These are phyloP conservation scores for Piscicola geometra DNA, from an alignment of 2,888 invertebrate species.

Conservation along the genomic window DNA sequence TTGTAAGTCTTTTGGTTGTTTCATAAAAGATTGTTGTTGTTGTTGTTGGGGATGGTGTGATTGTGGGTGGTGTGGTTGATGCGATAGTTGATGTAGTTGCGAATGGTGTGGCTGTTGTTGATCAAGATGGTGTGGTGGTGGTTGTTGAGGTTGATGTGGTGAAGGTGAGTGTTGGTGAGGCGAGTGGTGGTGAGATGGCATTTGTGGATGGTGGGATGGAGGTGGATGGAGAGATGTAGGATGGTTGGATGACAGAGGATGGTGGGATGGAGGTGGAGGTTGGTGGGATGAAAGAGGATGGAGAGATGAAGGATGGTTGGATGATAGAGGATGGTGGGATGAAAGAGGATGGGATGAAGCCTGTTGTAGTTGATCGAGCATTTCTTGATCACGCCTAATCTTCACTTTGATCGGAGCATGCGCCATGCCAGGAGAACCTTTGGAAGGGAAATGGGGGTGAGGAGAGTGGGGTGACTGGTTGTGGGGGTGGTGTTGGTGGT, in stretches of 20 bases:
- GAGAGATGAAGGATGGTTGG: too few relatives aligned
- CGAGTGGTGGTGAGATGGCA: too few relatives aligned
- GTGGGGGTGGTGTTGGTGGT: not conserved
- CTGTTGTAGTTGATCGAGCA: not conserved
- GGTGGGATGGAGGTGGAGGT: too few relatives aligned
- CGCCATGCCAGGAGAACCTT: not conserved
- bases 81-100: not conserved
- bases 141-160: not conserved
- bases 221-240: too few relatives aligned
- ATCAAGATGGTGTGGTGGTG: not conserved
- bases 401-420: conserved; percentile 28
- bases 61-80: conserved; percentile 13
- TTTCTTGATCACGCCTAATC: conserved; percentile 18
- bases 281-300: too few relatives aligned
- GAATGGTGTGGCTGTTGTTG: not conserved
- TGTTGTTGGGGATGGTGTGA: conserved; percentile 25
- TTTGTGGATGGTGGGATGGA: too few relatives aligned
- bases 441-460: not conserved
- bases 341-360: not conserved
- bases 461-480: not conserved
- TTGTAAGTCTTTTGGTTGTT: conserved; percentile 8
- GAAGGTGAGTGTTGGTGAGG: not conserved
- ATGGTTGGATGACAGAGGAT: not conserved
- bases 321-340: not conserved
- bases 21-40: conserved; percentile 11